phyloP scores from a whole-genome alignment of 2,113 vertebrate genomes.

The Barbus barbus region DNA sequence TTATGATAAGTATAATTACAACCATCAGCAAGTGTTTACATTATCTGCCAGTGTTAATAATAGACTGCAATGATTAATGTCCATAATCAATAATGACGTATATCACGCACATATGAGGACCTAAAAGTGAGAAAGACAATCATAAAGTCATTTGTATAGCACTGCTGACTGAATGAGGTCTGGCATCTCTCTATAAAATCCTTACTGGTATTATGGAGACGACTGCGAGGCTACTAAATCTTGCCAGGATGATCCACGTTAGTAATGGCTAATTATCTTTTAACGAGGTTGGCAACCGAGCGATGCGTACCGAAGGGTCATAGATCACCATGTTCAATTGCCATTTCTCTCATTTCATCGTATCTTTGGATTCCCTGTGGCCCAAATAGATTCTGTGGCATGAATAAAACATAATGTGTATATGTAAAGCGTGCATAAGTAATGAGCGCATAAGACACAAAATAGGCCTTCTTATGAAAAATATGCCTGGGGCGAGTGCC shows the following conservation, averaged over 20 bases:
- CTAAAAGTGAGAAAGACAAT: slow-evolving; percentile 23
- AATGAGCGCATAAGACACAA: slow-evolving; percentile 29
- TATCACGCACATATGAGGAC: background rate
- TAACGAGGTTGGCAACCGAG: slow-evolving; percentile 60
- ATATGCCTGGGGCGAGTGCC: slow-evolving; percentile 2
- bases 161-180: slow-evolving; percentile 52
- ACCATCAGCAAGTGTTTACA: background rate
- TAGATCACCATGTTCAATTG: slow-evolving; percentile 34
- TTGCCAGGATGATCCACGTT: slow-evolving; percentile 67
- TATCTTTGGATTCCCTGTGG: slow-evolving; percentile 12
- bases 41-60: background rate
- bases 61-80: background rate
- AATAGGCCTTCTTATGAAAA: slow-evolving; percentile 1
- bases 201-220: slow-evolving; percentile 62
- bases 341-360: slow-evolving; percentile 25
- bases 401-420: slow-evolving; percentile 45
- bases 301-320: slow-evolving; percentile 47
- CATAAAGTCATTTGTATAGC: slow-evolving; percentile 60
- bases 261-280: slow-evolving; percentile 73
- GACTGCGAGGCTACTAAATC: slow-evolving; percentile 62
- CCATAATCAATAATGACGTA: slow-evolving; percentile 8
- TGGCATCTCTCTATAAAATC: slow-evolving; percentile 58
- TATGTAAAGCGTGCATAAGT: slow-evolving; percentile 22
- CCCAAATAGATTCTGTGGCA: background rate
- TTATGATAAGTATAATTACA: no score